Evolutionary conservation across 2,113 vertebrate species (phyloP), one percentile per base, ranked within the genome.

Genomic region (Misgurnus anguillicaudatus): DNA sequence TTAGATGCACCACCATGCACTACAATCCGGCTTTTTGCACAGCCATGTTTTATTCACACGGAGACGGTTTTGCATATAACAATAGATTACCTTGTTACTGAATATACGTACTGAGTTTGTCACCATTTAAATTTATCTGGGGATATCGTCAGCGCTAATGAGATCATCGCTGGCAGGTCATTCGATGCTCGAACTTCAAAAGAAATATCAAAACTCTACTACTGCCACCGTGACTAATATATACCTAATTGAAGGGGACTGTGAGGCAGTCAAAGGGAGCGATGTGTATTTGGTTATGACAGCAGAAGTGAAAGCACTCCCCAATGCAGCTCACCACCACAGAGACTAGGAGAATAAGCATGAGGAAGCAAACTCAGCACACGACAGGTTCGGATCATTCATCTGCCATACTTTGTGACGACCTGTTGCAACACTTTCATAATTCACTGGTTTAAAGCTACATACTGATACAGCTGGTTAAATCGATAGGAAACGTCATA

Each of bases 301-400:
- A 74, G 80, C 48, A 68, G 84, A 85, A 85, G 81, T 63, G 78
- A 85, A 63, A 80, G 41, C 55, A n/a, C 65, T 63, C 48, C 41
- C 24, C 51, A n/a, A 78, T 21, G 61, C 42, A 71, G 21, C 53
- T 16, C 19, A 5, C 53, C 58, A 78, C 75, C 80, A 72, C 70
- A 65, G 75, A 82, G 73, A 81, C 6, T 21, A 63, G 42, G n/a
- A 31, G 57, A 60, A 39, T 65, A 57, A 21, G 21, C 58, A 83
- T 65, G 69, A 69, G 78, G 75, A 85, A 85, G 81, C 74, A 58
- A 69, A 66, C 47, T 62, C 67, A 77, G 65, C 39, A 80, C n/a
- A 60, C 13, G 7, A n/a, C 17, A 9, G 31, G 60, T 48, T 36
- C 21, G 21, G 41, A 71, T 70, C 64, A 17, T 58, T n/a, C 70